Percentiles rank a stretch among this genome's conserved stretches.
phyloP scores from a whole-genome alignment of 2,888 invertebrate genomes.

The Rotaria macrura region DNA sequence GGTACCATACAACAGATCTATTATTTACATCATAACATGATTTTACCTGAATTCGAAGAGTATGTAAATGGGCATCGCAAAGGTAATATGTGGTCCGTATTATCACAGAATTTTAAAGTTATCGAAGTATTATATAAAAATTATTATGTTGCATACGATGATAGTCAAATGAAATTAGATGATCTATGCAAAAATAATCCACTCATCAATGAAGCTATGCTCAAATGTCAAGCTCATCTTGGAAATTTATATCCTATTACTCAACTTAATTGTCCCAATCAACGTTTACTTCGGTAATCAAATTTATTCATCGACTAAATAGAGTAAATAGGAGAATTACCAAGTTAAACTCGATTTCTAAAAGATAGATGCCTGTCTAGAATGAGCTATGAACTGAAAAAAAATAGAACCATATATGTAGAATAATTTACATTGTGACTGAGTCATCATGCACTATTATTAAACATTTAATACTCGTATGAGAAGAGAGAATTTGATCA shows the following conservation, averaged over 20 bases:
- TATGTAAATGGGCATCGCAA: background rate
- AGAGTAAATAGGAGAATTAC: no score
- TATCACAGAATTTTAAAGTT: background rate
- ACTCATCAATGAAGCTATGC: background rate
- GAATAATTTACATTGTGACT: no score
- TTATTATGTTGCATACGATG: background rate
- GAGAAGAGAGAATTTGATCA: no score
- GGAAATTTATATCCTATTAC: background rate
- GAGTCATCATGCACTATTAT: no score
- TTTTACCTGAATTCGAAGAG: background rate
- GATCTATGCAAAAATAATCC: background rate
- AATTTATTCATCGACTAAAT: no score
- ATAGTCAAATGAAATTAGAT: background rate
- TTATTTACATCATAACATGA: background rate
- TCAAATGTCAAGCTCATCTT: background rate
- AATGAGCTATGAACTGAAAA: no score
- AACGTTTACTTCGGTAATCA: constrained; percentile 11
- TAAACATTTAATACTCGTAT: no score
- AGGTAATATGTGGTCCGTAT: background rate
- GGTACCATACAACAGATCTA: background rate
- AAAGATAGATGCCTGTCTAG: no score
- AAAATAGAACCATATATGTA: no score
- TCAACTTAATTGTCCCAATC: constrained; percentile 9
- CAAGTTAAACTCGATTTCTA: no score
- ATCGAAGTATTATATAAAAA: constrained; percentile 8